Evolutionary conservation across 2,797 vertebrate genomes (phyloP), one percentile per base, ranked within the genome.

Genomic region (Halcyon leucocephala): DNA sequence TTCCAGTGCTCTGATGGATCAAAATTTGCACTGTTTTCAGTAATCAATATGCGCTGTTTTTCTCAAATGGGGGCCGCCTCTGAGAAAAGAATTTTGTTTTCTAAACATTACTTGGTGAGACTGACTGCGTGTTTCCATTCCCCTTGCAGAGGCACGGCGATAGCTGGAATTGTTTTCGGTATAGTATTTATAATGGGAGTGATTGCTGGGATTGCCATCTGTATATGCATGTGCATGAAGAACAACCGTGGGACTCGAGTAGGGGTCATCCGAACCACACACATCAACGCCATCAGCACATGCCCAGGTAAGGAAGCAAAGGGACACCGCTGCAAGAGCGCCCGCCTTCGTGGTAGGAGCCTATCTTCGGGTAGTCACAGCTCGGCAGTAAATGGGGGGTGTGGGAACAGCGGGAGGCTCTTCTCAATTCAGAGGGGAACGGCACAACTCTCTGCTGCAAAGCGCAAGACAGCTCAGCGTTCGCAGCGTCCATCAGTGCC

Each of bases 161-260:
- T 99, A 97, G 99, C 99, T 1, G 99, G 99, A 14, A 99, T 99
- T 12, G 99, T 99, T 71, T 99, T 99, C 7, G 99, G 99, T 28
- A 99, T 99, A 44, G 98, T 99, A 46, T 99, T 99, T 93, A 97
- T 99, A 97, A 99, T 99, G 99, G 99, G 98, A 12, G 99, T 99
- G 31, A 97, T 99, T 87, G 99, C 98, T 1, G 99, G 99, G 28
- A 94, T 99, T 61, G 98, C 99, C 96, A 98, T 99, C 82, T 99
- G 99, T 18, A 94, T 99, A 97, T 99, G 99, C 80, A 99, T 99
- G 99, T 99, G 99, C 86, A 95, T 99, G 98, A 99, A 99, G 97
- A 99, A 98, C 81, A 98, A 97, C 61, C 98, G 97, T 1, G 98
- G 98, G 2, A 97, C 99, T 2, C 98, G 98, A 25, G 99, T 99